phyloP scores from a whole-genome alignment of 2,888 invertebrate species.

The Spilosoma lubricipeda region DNA sequence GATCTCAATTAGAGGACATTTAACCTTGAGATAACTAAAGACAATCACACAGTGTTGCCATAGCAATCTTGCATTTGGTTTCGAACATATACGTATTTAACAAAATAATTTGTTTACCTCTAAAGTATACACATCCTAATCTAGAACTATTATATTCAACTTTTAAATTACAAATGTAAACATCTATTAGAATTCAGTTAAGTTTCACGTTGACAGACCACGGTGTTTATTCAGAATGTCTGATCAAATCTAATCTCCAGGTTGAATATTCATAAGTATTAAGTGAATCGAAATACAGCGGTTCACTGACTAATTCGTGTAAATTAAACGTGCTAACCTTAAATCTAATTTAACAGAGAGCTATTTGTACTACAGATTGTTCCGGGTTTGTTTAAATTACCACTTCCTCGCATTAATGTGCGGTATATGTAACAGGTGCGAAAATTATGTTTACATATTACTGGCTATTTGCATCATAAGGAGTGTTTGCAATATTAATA shows the following conservation, averaged over 20 bases:
- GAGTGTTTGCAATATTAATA: not conserved
- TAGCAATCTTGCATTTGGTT: too few relatives aligned
- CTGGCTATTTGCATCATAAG: not conserved
- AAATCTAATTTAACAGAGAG: conserved; percentile 55
- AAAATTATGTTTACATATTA: conserved; percentile 11
- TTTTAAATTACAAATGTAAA: conserved; percentile 5
- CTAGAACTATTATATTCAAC: not conserved
- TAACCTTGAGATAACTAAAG: too few relatives aligned
- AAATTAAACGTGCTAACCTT: conserved; percentile 64
- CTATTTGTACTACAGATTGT: conserved; percentile 35
- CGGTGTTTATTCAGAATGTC: conserved; percentile 45
- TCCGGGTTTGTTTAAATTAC: conserved; percentile 17
- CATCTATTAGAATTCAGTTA: not conserved
- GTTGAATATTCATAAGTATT: conserved; percentile 68
- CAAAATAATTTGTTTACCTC: too few relatives aligned
- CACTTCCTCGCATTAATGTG: conserved; percentile 15
- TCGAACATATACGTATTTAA: too few relatives aligned
- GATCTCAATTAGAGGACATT: too few relatives aligned
- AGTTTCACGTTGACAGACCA: conserved; percentile 6
- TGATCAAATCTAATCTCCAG: conserved; percentile 45
- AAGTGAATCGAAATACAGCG: conserved; percentile 51
- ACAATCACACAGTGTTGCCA: too few relatives aligned
- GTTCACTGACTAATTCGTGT: conserved; percentile 59
- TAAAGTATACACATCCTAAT: not conserved
- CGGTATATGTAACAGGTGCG: conserved; percentile 8